These are phyloP conservation scores for Augiades crinisus DNA, from an alignment of 2,888 invertebrate species.

Conservation along the genomic window DNA sequence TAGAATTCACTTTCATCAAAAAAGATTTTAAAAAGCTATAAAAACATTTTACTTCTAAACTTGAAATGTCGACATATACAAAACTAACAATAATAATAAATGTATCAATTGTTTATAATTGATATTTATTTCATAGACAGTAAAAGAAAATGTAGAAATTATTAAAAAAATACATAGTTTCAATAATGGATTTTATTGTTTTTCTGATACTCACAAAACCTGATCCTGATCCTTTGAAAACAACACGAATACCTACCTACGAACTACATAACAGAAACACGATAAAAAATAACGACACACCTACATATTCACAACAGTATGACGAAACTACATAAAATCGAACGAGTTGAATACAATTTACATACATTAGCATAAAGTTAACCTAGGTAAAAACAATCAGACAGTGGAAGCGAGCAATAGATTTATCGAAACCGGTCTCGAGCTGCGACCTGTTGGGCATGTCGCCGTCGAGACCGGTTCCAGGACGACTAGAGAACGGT, in stretches of 20 bases:
- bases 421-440: constrained; percentile 40
- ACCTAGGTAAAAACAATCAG: constrained; percentile 49
- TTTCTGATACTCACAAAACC: constrained; percentile 37
- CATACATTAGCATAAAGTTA: constrained; percentile 56
- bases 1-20: constrained; percentile 75
- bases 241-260: constrained; percentile 2
- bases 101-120: constrained; percentile 79
- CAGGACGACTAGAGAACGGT: constrained; percentile 47
- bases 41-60: constrained; percentile 70
- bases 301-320: constrained; percentile 38
- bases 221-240: constrained; percentile 27
- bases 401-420: constrained; percentile 42
- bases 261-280: neutral
- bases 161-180: constrained; percentile 78
- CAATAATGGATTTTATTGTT: constrained; percentile 68
- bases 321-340: constrained; percentile 43
- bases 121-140: constrained; percentile 78
- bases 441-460: constrained; percentile 42
- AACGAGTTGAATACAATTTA: constrained; percentile 44
- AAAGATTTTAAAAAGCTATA: constrained; percentile 62
- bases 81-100: constrained; percentile 74
- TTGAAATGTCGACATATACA: constrained; percentile 72
- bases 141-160: constrained; percentile 77
- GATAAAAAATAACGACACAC: constrained; percentile 30
- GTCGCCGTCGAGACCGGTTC: constrained; percentile 38